A percentile compares a stretch with the other conserved stretches of the same genome.
Conservation (phyloP, 1,140 invertebrate genomes). For the Ganaspis sp. region DNA sequence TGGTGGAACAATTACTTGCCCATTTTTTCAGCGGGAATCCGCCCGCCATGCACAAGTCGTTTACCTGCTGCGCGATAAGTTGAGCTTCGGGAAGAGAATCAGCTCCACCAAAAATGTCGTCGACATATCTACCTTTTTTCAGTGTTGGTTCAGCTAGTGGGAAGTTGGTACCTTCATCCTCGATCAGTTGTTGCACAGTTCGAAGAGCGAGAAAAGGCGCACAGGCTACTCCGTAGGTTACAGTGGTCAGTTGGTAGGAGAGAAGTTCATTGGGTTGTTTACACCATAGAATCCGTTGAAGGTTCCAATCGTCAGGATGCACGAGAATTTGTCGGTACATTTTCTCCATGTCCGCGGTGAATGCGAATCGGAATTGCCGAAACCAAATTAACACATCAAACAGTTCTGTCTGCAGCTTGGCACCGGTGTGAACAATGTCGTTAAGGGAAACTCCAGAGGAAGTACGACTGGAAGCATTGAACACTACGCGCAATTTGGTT, state of each 20-base stretch:
- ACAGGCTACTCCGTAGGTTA: background rate
- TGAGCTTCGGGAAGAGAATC: too few species aligned
- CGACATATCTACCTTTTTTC: too few species aligned
- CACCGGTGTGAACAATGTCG: background rate
- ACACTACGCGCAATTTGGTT: constrained; percentile 2
- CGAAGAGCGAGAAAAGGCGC: background rate
- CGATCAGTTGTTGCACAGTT: background rate
- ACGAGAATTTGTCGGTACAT: background rate
- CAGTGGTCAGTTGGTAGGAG: too few species aligned
- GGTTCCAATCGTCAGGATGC: background rate
- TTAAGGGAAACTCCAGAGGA: background rate
- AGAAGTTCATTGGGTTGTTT: background rate
- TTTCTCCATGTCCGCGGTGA: background rate
- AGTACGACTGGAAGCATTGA: background rate
- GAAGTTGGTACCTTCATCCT: background rate
- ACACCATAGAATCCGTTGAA: background rate
- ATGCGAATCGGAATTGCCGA: background rate
- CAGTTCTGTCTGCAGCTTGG: background rate
- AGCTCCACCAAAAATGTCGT: too few species aligned
- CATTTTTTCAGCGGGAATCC: too few species aligned
- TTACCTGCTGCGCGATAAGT: too few species aligned
- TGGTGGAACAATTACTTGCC: too few species aligned
- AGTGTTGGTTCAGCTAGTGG: background rate
- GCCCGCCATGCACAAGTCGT: too few species aligned
- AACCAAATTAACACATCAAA: background rate